Conservation (phyloP, 1,140 invertebrate genomes). For the Halictus rubicundus region DNA sequence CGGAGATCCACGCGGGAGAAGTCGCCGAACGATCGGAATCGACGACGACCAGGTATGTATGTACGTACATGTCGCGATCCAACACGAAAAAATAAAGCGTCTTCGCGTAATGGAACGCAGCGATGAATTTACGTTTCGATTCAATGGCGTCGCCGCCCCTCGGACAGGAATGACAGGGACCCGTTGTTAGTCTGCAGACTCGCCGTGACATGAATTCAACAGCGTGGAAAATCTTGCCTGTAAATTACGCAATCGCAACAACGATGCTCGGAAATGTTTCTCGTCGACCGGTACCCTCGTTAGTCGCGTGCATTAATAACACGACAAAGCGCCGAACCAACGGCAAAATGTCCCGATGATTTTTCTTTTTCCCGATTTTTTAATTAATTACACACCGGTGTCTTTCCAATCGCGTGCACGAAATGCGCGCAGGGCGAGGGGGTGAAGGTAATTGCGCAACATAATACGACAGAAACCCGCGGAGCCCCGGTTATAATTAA, state of each 20-base stretch:
- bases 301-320: constrained; percentile 8
- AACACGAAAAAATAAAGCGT: not conserved
- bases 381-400: constrained; percentile 1
- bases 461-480: not conserved
- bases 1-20: not conserved
- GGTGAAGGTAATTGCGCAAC: not conserved
- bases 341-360: not conserved
- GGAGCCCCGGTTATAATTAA: not conserved
- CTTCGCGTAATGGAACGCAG: constrained; percentile 14
- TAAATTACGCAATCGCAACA: constrained; percentile 22
- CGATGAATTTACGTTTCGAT: constrained; percentile 35
- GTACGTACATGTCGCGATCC: too few relatives aligned
- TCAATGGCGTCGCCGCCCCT: not conserved
- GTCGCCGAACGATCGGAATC: constrained; percentile 2
- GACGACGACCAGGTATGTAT: not conserved
- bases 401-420: not conserved
- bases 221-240: constrained; percentile 30
- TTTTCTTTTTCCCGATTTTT: too few relatives aligned
- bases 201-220: constrained; percentile 24
- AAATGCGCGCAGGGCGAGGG: too few relatives aligned
- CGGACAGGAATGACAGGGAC: constrained; percentile 6
- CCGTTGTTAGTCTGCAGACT: not conserved
- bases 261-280: not conserved
- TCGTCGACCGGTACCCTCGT: constrained; percentile 10
- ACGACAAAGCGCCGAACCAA: constrained; percentile 1